Evolutionary conservation across 2,888 invertebrate genomes (phyloP).

Genomic region (Cheilosia vulpina): DNA sequence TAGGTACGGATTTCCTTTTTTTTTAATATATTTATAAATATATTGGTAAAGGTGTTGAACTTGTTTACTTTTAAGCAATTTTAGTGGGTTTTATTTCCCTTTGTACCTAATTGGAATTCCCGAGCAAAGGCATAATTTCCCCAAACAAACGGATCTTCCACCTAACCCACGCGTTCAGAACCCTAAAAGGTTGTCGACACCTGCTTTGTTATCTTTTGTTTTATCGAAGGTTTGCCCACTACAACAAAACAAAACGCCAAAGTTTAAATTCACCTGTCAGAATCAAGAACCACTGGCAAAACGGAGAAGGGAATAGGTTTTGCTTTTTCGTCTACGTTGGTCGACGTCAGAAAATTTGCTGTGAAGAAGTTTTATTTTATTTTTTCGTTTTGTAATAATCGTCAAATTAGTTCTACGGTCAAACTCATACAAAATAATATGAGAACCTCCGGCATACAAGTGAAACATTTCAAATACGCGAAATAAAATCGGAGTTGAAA

Average conservation of each 20-base stretch:
- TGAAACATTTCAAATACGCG: slow-evolving; percentile 50
- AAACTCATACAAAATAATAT: slow-evolving; percentile 58
- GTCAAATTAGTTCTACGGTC: slow-evolving; percentile 22
- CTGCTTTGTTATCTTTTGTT: slow-evolving; percentile 50
- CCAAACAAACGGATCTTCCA: slow-evolving; percentile 43
- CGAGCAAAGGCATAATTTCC: background rate
- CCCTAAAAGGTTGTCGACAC: slow-evolving; percentile 52
- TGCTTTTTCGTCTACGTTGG: slow-evolving; percentile 70
- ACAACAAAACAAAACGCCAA: slow-evolving; percentile 50
- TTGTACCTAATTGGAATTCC: no score
- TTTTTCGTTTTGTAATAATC: slow-evolving; percentile 34
- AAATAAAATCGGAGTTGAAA: slow-evolving; percentile 53
- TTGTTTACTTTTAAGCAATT: no score
- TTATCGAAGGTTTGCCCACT: slow-evolving; percentile 47
- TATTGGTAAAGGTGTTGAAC: no score
- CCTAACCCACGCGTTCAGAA: background rate
- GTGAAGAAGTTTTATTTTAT: slow-evolving; percentile 54
- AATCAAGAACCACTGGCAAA: slow-evolving; percentile 66
- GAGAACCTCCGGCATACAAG: slow-evolving; percentile 35
- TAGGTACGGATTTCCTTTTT: no score
- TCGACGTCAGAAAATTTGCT: slow-evolving; percentile 61
- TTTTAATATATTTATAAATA: no score
- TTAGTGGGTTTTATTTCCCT: no score
- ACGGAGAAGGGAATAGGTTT: slow-evolving; percentile 68
- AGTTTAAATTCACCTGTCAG: slow-evolving; percentile 67